These are phyloP conservation scores for Anguilla japonica DNA, from an alignment of 2,113 vertebrate genomes.

Conservation along the genomic window DNA sequence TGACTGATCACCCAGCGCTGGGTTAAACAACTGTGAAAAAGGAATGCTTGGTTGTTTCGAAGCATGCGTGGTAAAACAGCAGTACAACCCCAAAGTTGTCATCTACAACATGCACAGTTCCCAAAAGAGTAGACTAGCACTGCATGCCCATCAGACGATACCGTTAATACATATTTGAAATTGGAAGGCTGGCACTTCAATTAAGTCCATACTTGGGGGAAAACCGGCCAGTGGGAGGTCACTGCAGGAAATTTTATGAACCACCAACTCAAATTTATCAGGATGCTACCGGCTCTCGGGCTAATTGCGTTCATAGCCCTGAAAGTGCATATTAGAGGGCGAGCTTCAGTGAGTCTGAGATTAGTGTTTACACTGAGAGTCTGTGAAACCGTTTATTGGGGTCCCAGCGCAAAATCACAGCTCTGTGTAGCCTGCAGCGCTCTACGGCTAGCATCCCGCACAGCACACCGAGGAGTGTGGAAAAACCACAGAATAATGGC, in stretches of 20 bases:
- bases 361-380: neutral
- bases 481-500: neutral
- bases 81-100: neutral
- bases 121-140: neutral
- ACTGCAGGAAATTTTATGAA: constrained; percentile 3
- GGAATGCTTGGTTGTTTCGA: neutral
- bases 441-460: neutral
- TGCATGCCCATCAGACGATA: neutral
- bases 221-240: neutral
- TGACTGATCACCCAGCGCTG: neutral
- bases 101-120: neutral
- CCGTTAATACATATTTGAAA: neutral
- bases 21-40: neutral
- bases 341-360: neutral
- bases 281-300: neutral
- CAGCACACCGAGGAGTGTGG: neutral
- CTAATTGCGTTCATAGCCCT: neutral
- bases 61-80: neutral
- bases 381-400: neutral
- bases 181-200: neutral
- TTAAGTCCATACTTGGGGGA: neutral
- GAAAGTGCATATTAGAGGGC: neutral
- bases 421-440: neutral
- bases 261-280: neutral
- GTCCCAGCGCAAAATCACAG: neutral